Conservation (phyloP, 37 sponge, comb jelly and placozoan genomes). For the Oscarella lobularis region DNA sequence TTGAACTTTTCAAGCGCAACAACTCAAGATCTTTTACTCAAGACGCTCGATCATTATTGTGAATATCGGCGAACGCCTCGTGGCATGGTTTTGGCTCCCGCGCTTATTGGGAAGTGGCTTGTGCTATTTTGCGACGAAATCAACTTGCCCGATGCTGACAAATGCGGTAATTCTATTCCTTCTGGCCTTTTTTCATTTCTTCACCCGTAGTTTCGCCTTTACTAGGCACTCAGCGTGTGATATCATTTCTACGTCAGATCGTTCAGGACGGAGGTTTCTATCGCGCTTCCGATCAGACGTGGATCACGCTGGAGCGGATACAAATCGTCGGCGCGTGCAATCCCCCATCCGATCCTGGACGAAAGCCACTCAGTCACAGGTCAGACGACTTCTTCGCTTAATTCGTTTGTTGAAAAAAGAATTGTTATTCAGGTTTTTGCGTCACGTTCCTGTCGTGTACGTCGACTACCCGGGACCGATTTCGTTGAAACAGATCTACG, state of each 20-base stretch:
- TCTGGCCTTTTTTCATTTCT: background rate
- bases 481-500: conserved; percentile 93
- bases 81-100: conserved; percentile 90
- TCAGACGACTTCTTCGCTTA: conserved; percentile 2
- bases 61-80: conserved; percentile 93
- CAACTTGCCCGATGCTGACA: conserved; percentile 85
- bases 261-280: conserved; percentile 96
- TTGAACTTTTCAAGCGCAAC: conserved; percentile 97
- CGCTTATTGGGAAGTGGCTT: conserved; percentile 96
- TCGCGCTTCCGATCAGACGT: conserved; percentile 78
- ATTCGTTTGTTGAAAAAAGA: background rate
- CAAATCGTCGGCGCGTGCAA: conserved; percentile 98
- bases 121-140: conserved; percentile 99
- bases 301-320: conserved; percentile 80
- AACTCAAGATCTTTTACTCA: conserved; percentile 89
- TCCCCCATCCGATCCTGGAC: conserved; percentile 94
- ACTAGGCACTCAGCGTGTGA: conserved; percentile 87
- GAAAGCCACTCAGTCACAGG: conserved; percentile 86
- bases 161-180: conserved; percentile 47
- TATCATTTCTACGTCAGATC: conserved; percentile 91
- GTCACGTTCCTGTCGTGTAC: conserved; percentile 95
- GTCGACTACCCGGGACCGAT: conserved; percentile 92
- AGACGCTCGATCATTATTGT: conserved; percentile 98
- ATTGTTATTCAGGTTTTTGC: conserved; percentile 57
- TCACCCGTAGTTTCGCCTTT: background rate